phyloP scores from a whole-genome alignment of 2,797 vertebrate species.

The Melanotaenia trifasciata region DNA sequence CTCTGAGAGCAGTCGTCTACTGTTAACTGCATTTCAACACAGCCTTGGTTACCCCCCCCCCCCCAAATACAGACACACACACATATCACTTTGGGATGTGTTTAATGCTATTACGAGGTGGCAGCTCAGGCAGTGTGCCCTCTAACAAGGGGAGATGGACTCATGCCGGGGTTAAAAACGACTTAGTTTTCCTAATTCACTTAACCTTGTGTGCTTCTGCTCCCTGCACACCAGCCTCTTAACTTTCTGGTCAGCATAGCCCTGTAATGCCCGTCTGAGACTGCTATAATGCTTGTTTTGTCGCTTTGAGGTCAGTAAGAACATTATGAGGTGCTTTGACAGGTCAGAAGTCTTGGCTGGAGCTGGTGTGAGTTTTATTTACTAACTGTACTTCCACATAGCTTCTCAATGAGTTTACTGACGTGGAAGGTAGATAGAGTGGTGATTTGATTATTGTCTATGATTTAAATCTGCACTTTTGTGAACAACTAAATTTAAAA shows the following conservation, averaged over 20 bases:
- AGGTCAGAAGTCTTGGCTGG: constrained; percentile 58
- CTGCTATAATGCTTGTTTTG: constrained; percentile 57
- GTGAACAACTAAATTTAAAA: not conserved
- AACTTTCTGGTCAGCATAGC: constrained; percentile 46
- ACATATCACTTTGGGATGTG: constrained; percentile 57
- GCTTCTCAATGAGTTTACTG: constrained; percentile 28
- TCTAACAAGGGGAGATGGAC: constrained; percentile 66
- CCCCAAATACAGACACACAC: not conserved
- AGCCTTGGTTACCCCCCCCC: constrained; percentile 28
- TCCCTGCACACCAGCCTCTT: constrained; percentile 57
- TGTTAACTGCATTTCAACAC: constrained; percentile 51
- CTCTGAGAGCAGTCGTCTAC: constrained; percentile 43
- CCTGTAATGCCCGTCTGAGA: constrained; percentile 56
- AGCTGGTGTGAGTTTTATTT: constrained; percentile 39
- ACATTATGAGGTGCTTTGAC: constrained; percentile 64
- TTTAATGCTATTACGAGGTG: constrained; percentile 78
- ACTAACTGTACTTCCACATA: constrained; percentile 25
- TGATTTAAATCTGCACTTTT: not conserved
- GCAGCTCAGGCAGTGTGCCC: constrained; percentile 61
- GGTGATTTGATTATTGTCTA: no score
- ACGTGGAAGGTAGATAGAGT: constrained; percentile 10
- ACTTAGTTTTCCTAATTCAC: constrained; percentile 81
- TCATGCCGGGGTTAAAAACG: constrained; percentile 65
- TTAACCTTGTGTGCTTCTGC: constrained; percentile 68
- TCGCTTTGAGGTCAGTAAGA: constrained; percentile 63